Conservation (phyloP, 2,888 invertebrate genomes). For the Prenolepis imparis region DNA sequence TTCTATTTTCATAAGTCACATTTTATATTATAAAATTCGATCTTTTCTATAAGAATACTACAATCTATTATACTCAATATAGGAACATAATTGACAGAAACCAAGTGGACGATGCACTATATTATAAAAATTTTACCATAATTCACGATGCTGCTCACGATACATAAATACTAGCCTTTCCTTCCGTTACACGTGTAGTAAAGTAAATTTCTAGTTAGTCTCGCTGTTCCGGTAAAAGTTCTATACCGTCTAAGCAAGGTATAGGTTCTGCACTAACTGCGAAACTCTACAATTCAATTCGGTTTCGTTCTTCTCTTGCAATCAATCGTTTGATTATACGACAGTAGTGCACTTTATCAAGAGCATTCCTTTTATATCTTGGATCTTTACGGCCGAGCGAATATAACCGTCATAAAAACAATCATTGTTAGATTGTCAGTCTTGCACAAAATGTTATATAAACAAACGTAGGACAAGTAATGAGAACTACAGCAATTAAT, state of each 20-base stretch:
- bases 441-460: background rate
- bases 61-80: background rate
- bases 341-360: slow-evolving; percentile 38
- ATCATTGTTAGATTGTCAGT: slow-evolving; percentile 9
- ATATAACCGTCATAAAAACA: slow-evolving; percentile 19
- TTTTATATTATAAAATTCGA: background rate
- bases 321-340: slow-evolving; percentile 52
- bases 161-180: slow-evolving; percentile 51
- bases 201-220: slow-evolving; percentile 39
- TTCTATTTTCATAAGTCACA: background rate
- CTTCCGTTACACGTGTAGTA: slow-evolving; percentile 30
- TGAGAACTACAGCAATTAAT: slow-evolving; percentile 15
- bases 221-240: slow-evolving; percentile 60
- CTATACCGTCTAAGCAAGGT: background rate
- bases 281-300: slow-evolving; percentile 29
- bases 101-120: background rate
- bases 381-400: slow-evolving; percentile 38
- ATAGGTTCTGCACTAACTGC: slow-evolving; percentile 23
- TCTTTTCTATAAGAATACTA: background rate
- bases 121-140: background rate
- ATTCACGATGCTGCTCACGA: slow-evolving; percentile 23
- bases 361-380: slow-evolving; percentile 27
- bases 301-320: slow-evolving; percentile 34
- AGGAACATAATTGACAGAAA: background rate
- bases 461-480: slow-evolving; percentile 11